Evolutionary conservation across 2,888 invertebrate species (phyloP), one percentile per base, ranked within the genome.

Genomic region (Apoda limacodes): DNA sequence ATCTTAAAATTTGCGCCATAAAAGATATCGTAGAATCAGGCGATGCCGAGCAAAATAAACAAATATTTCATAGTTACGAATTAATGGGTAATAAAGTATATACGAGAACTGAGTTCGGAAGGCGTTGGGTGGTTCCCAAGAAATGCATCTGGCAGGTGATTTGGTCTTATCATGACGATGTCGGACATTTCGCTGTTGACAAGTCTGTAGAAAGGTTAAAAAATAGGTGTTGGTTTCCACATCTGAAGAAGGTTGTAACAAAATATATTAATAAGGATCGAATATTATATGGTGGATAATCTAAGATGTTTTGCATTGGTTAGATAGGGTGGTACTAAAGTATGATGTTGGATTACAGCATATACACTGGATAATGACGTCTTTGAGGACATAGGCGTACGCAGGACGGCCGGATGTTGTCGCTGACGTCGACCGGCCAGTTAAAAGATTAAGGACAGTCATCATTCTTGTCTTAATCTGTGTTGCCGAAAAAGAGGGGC

Each of bases 151-250:
- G 44, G 48, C 41, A 47, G 17, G 19, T 36, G 5, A 36, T 37
- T 28, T 11, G 32, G 9, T 5, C 30, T 15, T 40, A 41, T 11
- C 53, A 56, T 26, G 53, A 56, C 28, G 46, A 52, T 14, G 21
- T 46, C 9, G 53, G 53, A 7, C 56, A 56, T 33, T 54, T 50
- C 32, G 37, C 41, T 1, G 21, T 46, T 1, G 43, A 46, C n/a
- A 46, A 46, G 35, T 40, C 50, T 11, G 9, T 50, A 10, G 42
- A 47, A 33, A 32, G 40, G 27, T 40, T 51, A 9, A 30, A 23
- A 11, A 23, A 24, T 5, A 32, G 30, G 22, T 51, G 39, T 34
- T 50, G 50, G 47, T 50, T 50, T 31, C 41, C 46, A 6, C 23
- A 35, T 15, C 32, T 49, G 34, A 42, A 35, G 22, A 38, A 37